These are phyloP conservation scores for Pangasius larnaudii DNA, from an alignment of 2,797 vertebrate species.

Conservation along the genomic window DNA sequence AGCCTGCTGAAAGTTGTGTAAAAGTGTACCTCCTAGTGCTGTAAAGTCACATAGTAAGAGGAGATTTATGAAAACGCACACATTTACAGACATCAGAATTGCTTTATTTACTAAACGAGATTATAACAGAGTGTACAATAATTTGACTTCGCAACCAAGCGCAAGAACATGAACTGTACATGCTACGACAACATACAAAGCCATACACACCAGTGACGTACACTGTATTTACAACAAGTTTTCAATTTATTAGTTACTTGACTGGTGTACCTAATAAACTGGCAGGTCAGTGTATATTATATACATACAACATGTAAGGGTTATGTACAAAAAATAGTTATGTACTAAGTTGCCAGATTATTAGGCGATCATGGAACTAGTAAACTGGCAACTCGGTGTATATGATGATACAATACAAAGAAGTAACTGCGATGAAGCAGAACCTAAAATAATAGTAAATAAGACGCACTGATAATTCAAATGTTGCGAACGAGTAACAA, in stretches of 20 bases:
- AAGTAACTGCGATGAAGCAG: background rate
- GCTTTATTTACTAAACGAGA: constrained; percentile 4
- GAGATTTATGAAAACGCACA: background rate
- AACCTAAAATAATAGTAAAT: background rate
- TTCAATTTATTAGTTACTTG: background rate
- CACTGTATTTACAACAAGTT: background rate
- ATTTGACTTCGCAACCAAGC: background rate
- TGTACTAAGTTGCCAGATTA: background rate
- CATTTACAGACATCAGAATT: background rate
- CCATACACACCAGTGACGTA: background rate
- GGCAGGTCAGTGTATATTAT: background rate
- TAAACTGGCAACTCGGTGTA: background rate
- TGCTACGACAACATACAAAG: background rate
- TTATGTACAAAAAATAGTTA: background rate
- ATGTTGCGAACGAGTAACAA: background rate
- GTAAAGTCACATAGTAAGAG: background rate
- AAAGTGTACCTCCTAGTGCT: background rate
- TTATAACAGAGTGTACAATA: constrained; percentile 4
- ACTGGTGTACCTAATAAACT: background rate
- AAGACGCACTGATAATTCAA: background rate
- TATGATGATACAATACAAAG: background rate
- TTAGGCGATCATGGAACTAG: background rate
- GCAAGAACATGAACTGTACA: background rate
- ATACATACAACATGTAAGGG: no score
- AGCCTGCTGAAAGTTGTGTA: background rate